Conservation (phyloP, 2,113 vertebrate genomes). For the Hoplias malabaricus region DNA sequence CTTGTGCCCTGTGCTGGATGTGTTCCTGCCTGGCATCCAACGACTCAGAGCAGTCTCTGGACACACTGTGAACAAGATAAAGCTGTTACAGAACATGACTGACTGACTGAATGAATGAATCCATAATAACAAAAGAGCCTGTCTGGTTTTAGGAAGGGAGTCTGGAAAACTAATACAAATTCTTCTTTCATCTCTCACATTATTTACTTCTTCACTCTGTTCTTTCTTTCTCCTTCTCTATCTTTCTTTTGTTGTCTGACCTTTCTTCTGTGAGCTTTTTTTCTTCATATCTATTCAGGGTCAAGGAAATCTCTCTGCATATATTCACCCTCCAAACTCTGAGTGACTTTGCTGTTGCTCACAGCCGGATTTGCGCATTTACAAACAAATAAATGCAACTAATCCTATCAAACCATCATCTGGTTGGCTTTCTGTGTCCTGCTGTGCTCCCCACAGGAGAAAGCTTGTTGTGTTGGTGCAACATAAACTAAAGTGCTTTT, state of each 20-base stretch:
- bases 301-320: constrained; percentile 8
- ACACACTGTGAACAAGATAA: no score
- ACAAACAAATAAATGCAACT: constrained; percentile 13
- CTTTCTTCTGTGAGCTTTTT: no score
- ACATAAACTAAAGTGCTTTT: background rate
- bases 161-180: no score
- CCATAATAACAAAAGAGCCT: no score
- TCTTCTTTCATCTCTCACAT: background rate
- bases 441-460: background rate
- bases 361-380: constrained; percentile 13
- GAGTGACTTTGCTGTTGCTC: constrained; percentile 35
- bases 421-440: background rate
- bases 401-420: background rate
- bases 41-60: no score
- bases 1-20: no score
- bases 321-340: constrained; percentile 30
- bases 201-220: background rate
- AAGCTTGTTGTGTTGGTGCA: no score
- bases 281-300: background rate
- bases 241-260: background rate
- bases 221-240: background rate
- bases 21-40: no score
- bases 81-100: no score
- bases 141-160: no score
- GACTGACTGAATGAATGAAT: no score